A percentile compares a stretch with the other conserved stretches of the same genome.
These are phyloP conservation scores for Acanthosepion lycidas DNA, from an alignment of 2,888 invertebrate species.

Conservation along the genomic window DNA sequence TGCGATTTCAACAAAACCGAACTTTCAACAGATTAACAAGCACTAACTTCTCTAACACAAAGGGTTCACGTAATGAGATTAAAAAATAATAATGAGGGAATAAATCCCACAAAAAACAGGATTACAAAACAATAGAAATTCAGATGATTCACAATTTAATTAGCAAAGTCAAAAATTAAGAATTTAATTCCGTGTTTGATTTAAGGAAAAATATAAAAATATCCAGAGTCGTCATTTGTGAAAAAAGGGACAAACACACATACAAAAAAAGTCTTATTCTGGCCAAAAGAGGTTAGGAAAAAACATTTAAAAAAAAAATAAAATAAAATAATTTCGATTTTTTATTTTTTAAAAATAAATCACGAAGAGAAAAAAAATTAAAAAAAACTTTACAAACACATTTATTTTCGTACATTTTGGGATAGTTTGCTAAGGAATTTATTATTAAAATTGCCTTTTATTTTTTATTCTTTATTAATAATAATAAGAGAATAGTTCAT, in stretches of 20 bases:
- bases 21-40: not conserved
- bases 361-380: no score
- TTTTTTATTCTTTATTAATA: no score
- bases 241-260: not conserved
- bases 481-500: no score
- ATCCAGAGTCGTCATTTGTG: not conserved
- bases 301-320: no score
- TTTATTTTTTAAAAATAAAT: no score
- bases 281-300: no score
- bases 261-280: no score
- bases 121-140: not conserved
- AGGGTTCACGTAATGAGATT: not conserved
- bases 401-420: no score
- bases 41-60: not conserved
- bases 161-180: not conserved
- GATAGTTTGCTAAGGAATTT: no score
- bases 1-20: not conserved
- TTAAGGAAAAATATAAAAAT: not conserved
- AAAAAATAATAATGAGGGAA: not conserved
- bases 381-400: no score
- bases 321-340: no score
- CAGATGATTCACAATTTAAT: not conserved
- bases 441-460: no score
- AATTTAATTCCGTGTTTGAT: not conserved
- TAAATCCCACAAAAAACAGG: not conserved